Base-by-base conservation (phyloP, 2,888 invertebrate genomes). In the Ormyrus thymus region DNA sequence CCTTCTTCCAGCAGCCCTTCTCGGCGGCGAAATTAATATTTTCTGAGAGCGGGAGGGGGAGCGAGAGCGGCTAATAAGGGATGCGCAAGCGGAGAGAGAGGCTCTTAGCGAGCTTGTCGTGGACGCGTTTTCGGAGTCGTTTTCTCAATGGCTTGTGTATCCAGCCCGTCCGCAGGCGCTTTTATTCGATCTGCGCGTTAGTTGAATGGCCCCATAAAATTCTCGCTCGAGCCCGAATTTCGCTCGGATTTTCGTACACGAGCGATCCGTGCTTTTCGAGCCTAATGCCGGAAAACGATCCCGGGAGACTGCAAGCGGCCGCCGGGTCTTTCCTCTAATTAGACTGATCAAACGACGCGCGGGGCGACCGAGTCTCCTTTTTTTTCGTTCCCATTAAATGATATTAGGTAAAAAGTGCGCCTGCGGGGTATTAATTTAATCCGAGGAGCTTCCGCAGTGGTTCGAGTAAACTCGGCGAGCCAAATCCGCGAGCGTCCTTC, bases 1-100 rank as follows among this genome's bases (percentile, higher is more conserved):
- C 29, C 89, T 87, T 86, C 84, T 78, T 29, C 3, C 29, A 29
- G 29, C 29, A 29, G 29, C 29, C 29, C 29, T 4, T 29, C 29
- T 29, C 85, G 84, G 83, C 79, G 83, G 83, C 82, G 77, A 70
- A 81, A 82, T 81, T 83, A 78, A 78, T 78, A 78, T 78, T 78
- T 78, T 73, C 72, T 8, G 9, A 48, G 76, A 29, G 61, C 43
- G 6, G 9, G 11, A 29, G 29, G 29, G 29, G 29, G 29, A 1
- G n/a, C n/a, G 1, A 29, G 1, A 59, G 61, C n/a, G 13, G 46
- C 48, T 69, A 69, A 69, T 69, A 51, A 51, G 61, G 51, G 61
- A 51, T 43, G 61, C 10, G 50, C 11, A 3, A 10, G 3, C 9
- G 53, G 65, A 46, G 55, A 29, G 55, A 6, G 46, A 62, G 55